Conservation (phyloP, 2,888 invertebrate species). For the Heliconius charithonia region DNA sequence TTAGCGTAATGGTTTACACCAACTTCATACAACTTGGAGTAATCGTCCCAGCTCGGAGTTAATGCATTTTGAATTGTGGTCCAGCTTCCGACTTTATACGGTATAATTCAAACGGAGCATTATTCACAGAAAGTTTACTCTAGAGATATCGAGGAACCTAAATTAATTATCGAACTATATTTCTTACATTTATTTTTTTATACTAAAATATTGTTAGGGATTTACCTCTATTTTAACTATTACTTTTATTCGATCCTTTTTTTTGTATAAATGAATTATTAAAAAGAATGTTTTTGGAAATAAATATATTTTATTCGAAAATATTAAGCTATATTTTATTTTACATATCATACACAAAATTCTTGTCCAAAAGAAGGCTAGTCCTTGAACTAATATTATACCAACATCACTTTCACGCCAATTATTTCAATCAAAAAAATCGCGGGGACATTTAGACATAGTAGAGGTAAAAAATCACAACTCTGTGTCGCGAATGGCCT, state of each 20-base stretch:
- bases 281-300: no score
- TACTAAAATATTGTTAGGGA: no score
- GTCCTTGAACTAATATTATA: neutral
- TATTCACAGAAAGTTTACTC: conserved; percentile 16
- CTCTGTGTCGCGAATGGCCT: no score
- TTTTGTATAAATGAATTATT: no score
- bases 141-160: neutral
- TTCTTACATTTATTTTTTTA: neutral
- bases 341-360: no score
- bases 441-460: no score
- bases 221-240: no score
- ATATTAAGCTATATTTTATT: neutral
- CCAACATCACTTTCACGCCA: neutral
- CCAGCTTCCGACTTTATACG: conserved; percentile 10
- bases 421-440: no score
- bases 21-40: conserved; percentile 24
- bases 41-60: conserved; percentile 21
- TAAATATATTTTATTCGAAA: neutral
- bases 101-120: neutral
- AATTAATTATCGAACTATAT: neutral
- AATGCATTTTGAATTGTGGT: conserved; percentile 33
- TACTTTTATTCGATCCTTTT: no score
- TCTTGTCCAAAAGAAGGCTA: neutral
- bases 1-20: conserved; percentile 18
- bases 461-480: no score